phyloP scores from a whole-genome alignment of 2,113 vertebrate species.

The Atlantisia rogersi region DNA sequence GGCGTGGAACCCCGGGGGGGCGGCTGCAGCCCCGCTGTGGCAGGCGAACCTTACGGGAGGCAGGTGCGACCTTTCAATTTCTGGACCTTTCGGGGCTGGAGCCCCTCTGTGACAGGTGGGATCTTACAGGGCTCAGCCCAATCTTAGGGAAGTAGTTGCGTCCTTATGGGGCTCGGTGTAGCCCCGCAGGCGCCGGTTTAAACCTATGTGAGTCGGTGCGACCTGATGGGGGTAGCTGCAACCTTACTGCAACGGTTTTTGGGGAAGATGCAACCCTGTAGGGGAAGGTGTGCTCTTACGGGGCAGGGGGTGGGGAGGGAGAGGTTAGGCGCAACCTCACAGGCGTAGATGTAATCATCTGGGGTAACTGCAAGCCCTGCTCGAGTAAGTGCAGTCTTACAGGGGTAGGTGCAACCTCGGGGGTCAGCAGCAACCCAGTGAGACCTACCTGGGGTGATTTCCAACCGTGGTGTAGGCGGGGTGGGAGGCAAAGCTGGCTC shows the following conservation, averaged over 20 bases:
- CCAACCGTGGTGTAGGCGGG: not conserved
- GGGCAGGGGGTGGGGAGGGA: no score
- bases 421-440: not conserved
- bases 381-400: not conserved
- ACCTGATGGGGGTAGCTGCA: not conserved
- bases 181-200: accelerated
- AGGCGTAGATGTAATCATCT: not conserved
- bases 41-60: not conserved
- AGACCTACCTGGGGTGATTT: not conserved
- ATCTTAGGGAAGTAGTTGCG: not conserved
- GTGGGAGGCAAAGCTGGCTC: not conserved
- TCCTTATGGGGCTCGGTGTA: not conserved
- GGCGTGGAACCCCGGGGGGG: accelerated
- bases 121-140: not conserved
- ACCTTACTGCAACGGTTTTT: accelerated
- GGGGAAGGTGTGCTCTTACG: not conserved
- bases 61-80: not conserved
- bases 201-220: not conserved
- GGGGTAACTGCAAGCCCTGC: not conserved
- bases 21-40: not conserved
- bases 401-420: not conserved
- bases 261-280: not conserved
- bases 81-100: not conserved
- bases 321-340: not conserved
- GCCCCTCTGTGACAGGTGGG: not conserved